phyloP scores from a whole-genome alignment of 2,888 invertebrate species.

The Drosophila pseudotalamancana region DNA sequence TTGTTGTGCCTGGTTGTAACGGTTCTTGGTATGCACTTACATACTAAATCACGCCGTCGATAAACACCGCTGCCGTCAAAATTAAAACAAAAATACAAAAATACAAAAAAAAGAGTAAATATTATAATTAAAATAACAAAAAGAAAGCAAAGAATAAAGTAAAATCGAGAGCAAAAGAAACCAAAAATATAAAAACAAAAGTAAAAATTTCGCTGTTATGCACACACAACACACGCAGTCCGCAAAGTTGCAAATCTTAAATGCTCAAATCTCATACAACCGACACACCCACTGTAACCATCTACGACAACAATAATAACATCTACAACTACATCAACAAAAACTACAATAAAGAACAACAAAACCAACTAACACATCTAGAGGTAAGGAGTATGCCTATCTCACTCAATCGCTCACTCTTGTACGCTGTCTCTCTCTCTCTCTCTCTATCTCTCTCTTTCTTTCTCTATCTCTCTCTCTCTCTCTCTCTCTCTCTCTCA shows the following conservation, averaged over 20 bases:
- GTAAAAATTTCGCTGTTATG: constrained; percentile 48
- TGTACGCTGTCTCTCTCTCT: constrained; percentile 22
- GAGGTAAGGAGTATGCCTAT: constrained; percentile 60
- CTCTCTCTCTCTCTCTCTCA: constrained; percentile 23
- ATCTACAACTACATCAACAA: constrained; percentile 13
- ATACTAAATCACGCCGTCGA: constrained; percentile 34
- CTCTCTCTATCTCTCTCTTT: constrained; percentile 15
- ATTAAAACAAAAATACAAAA: constrained; percentile 9
- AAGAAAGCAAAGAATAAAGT: constrained; percentile 1
- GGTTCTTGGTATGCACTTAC: constrained; percentile 17
- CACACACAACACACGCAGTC: constrained; percentile 55
- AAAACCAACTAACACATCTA: constrained; percentile 58
- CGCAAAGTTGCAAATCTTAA: constrained; percentile 40
- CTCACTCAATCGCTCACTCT: constrained; percentile 31
- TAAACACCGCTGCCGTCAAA: constrained; percentile 43
- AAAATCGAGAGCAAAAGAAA: constrained; percentile 19
- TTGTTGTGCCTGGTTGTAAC: constrained; percentile 43
- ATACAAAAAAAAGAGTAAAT: not conserved
- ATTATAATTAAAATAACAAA: constrained; percentile 10
- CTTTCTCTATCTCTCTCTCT: constrained; percentile 7
- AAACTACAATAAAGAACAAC: constrained; percentile 22
- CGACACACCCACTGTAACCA: constrained; percentile 41
- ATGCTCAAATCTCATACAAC: constrained; percentile 48
- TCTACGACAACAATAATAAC: constrained; percentile 30
- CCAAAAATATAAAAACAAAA: not conserved